These are phyloP conservation scores for Pollachius pollachius DNA, from an alignment of 2,113 vertebrate genomes.

Conservation along the genomic window DNA sequence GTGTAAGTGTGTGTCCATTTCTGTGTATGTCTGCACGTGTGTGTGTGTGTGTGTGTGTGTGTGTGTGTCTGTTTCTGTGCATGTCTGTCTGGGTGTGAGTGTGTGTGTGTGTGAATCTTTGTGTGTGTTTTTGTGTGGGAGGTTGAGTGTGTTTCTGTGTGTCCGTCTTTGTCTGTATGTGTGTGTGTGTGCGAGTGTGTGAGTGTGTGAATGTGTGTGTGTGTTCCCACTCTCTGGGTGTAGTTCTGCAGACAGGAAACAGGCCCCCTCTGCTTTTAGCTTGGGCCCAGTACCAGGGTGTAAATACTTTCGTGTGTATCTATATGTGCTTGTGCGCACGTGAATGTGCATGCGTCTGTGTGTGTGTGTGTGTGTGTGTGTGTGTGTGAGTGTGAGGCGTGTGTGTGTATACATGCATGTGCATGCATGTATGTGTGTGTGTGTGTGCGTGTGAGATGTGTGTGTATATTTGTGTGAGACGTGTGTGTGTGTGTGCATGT, in stretches of 20 bases:
- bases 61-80: too few relatives aligned
- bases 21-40: too few relatives aligned
- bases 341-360: neutral
- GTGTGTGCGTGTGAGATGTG: too few relatives aligned
- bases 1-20: too few relatives aligned
- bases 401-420: constrained; percentile 7
- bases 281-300: constrained; percentile 45
- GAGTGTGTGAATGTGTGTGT: constrained; percentile 10
- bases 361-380: constrained; percentile 10
- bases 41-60: too few relatives aligned
- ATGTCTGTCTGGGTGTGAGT: too few relatives aligned
- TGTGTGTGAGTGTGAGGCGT: constrained; percentile 17
- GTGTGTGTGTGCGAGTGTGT: neutral
- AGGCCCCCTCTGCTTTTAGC: constrained; percentile 66
- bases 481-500: too few relatives aligned
- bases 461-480: too few relatives aligned
- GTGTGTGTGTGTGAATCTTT: too few relatives aligned
- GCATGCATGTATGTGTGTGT: constrained; percentile 1
- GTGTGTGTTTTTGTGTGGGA: too few relatives aligned
- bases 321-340: neutral
- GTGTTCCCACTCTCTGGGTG: constrained; percentile 50
- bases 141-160: constrained; percentile 14
- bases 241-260: constrained; percentile 66
- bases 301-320: constrained; percentile 8
- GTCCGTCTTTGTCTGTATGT: constrained; percentile 21